Percentiles rank a stretch among this genome's conserved stretches.
phyloP scores from a whole-genome alignment of 2,113 vertebrate genomes.

The Xyliphius kryptos region DNA sequence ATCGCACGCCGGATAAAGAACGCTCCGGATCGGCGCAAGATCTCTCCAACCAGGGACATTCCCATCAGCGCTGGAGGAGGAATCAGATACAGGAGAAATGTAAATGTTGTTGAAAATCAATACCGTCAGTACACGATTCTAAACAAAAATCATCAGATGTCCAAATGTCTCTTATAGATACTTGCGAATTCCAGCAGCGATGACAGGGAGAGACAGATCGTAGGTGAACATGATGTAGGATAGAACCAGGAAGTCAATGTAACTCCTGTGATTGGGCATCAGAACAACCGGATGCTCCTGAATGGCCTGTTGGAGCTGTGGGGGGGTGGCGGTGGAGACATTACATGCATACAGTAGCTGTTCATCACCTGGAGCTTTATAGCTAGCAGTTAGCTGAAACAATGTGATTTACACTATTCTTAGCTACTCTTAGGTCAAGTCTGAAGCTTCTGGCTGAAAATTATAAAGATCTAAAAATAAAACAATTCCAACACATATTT shows the following conservation, averaged over 20 bases:
- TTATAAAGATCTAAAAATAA: too few species aligned
- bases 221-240: conserved; percentile 86
- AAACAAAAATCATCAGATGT: too few species aligned
- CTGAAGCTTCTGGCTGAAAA: too few species aligned
- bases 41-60: conserved; percentile 86
- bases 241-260: conserved; percentile 86
- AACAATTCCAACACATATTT: too few species aligned
- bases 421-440: too few species aligned
- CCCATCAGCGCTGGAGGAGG: conserved; percentile 80
- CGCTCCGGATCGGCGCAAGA: conserved; percentile 86
- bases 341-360: background rate
- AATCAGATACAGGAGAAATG: background rate
- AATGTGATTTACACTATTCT: too few species aligned
- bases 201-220: conserved; percentile 86
- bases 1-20: conserved; percentile 93
- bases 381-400: too few species aligned
- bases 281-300: conserved; percentile 86
- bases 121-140: too few species aligned
- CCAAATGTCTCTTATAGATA: conserved; percentile 49
- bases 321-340: background rate
- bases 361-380: background rate
- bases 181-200: conserved; percentile 92
- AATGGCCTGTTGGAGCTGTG: conserved; percentile 77
- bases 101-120: background rate
- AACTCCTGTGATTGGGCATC: conserved; percentile 94